A percentile compares a stretch with the other conserved stretches of the same genome.
Conservation (phyloP, 1,140 invertebrate species). For the Danaus plexippus region DNA sequence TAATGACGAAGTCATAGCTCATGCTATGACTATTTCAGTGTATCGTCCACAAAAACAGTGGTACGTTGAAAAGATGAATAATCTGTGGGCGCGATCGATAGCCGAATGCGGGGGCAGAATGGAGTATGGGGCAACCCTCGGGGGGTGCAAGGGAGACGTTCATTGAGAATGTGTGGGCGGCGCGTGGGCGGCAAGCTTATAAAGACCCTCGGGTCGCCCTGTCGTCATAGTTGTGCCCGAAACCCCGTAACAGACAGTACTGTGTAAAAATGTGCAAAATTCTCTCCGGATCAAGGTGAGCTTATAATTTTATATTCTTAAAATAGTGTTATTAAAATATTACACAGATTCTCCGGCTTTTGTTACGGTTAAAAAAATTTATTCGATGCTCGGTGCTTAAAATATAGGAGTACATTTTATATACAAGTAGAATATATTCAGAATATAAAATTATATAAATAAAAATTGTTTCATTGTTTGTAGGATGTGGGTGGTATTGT, state of each 20-base stretch:
- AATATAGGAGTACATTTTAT: too few species aligned
- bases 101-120: slow-evolving; percentile 30
- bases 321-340: too few species aligned
- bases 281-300: slow-evolving; percentile 28
- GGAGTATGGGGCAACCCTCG: slow-evolving; percentile 16
- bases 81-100: slow-evolving; percentile 65
- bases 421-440: too few species aligned
- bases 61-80: slow-evolving; percentile 58
- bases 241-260: slow-evolving; percentile 34
- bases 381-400: too few species aligned
- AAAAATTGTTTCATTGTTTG: slow-evolving; percentile 24
- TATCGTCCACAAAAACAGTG: slow-evolving; percentile 23
- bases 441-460: too few species aligned
- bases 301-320: not conserved
- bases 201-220: slow-evolving; percentile 62
- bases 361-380: too few species aligned
- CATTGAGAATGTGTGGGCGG: slow-evolving; percentile 77
- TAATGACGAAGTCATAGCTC: too few species aligned
- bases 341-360: too few species aligned
- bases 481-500: slow-evolving; percentile 51
- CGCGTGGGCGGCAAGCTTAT: slow-evolving; percentile 69
- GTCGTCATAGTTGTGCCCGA: slow-evolving; percentile 47
- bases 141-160: slow-evolving; percentile 50
- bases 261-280: slow-evolving; percentile 47
- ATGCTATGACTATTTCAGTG: too few species aligned